Evolutionary conservation across 2,888 invertebrate species (phyloP).

Genomic region (Metalampra italica): DNA sequence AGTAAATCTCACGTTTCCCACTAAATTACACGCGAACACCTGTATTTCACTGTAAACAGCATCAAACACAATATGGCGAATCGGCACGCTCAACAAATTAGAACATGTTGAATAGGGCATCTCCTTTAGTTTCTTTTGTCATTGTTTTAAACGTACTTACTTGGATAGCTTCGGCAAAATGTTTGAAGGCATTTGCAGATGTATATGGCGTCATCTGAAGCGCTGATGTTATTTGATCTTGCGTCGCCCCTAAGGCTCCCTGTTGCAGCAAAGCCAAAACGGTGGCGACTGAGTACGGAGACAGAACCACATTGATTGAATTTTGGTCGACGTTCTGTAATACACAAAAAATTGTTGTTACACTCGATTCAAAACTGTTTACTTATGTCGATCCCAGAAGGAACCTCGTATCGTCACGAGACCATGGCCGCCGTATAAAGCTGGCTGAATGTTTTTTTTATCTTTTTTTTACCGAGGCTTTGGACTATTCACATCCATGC

Average conservation of each 20-base stretch:
- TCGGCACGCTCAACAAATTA: too few species aligned
- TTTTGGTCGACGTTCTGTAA: slow-evolving; percentile 29
- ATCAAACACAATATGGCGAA: too few species aligned
- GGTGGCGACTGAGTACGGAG: slow-evolving; percentile 66
- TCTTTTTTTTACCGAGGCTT: too few species aligned
- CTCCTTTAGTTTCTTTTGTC: too few species aligned
- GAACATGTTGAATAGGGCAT: too few species aligned
- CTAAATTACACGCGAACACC: too few species aligned
- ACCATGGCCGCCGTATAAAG: too few species aligned
- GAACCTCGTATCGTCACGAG: too few species aligned
- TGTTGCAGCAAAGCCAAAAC: slow-evolving; percentile 67
- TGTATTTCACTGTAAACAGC: too few species aligned
- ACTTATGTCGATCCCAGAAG: background rate
- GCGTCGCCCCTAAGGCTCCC: slow-evolving; percentile 52
- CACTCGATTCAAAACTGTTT: background rate
- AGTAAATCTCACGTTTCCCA: too few species aligned
- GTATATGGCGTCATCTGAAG: slow-evolving; percentile 41
- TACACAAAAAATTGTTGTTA: slow-evolving; percentile 6
- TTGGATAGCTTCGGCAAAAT: slow-evolving; percentile 34
- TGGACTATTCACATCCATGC: too few species aligned
- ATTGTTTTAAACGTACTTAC: slow-evolving; percentile 24
- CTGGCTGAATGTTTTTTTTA: too few species aligned
- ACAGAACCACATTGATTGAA: slow-evolving; percentile 56
- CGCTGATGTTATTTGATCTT: slow-evolving; percentile 44
- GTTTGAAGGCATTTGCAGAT: slow-evolving; percentile 36